These are phyloP conservation scores for Lochmaea capreae DNA, from an alignment of 2,888 invertebrate species.

Conservation along the genomic window DNA sequence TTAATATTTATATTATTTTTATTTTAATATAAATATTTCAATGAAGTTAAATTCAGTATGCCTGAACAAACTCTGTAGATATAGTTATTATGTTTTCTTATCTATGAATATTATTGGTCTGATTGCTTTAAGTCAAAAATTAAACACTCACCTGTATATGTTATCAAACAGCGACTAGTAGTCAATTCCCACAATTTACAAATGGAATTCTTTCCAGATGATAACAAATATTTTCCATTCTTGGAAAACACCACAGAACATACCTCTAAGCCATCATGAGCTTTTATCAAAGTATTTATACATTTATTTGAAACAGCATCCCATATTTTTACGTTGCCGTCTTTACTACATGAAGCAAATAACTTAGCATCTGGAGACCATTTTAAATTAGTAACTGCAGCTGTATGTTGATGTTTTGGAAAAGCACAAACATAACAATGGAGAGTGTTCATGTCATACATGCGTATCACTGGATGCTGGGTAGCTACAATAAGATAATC, in stretches of 20 bases:
- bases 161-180: slow-evolving; percentile 95
- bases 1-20: background rate
- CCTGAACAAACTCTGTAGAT: too few relatives aligned
- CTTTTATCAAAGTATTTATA: slow-evolving; percentile 91
- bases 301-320: slow-evolving; percentile 95
- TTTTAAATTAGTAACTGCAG: slow-evolving; percentile 64
- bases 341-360: slow-evolving; percentile 89
- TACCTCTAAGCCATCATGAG: slow-evolving; percentile 94
- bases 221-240: slow-evolving; percentile 97
- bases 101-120: too few relatives aligned
- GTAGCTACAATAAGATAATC: slow-evolving; percentile 95
- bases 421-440: slow-evolving; percentile 96
- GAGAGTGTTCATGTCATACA: slow-evolving; percentile 95
- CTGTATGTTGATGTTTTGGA: slow-evolving; percentile 86
- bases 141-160: slow-evolving; percentile 83
- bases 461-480: slow-evolving; percentile 86
- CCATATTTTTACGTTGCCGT: slow-evolving; percentile 96
- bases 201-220: slow-evolving; percentile 95
- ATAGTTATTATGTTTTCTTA: too few relatives aligned
- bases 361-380: slow-evolving; percentile 79
- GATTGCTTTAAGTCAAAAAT: too few relatives aligned
- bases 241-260: slow-evolving; percentile 94
- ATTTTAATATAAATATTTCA: background rate
- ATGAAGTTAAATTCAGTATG: too few relatives aligned
- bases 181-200: slow-evolving; percentile 99